Percentiles rank a stretch among this genome's conserved stretches.
phyloP scores from a whole-genome alignment of 2,113 vertebrate species.

The Microcebus griseorufus region DNA sequence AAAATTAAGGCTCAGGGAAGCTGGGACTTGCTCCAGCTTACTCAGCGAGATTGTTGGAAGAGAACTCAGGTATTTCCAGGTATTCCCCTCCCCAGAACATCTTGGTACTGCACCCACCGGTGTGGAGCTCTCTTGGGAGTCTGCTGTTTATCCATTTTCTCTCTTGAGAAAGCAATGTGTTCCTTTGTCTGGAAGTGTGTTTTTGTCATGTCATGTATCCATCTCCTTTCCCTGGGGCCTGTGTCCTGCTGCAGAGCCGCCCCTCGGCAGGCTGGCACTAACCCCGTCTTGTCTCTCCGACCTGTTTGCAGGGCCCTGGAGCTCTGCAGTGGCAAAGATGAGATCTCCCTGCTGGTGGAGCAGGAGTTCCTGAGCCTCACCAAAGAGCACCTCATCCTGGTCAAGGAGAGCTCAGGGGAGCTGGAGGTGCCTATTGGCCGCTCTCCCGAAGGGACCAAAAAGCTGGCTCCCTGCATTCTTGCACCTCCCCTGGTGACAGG shows the following conservation, averaged over 20 bases:
- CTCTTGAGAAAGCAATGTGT: not conserved
- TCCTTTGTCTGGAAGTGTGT: not conserved
- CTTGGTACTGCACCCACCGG: rapidly evolving
- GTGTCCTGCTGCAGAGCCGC: not conserved
- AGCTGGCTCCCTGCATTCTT: not conserved
- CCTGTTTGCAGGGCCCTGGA: conserved; percentile 60
- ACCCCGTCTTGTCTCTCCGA: not conserved
- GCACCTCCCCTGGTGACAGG: not conserved
- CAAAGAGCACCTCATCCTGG: conserved; percentile 73
- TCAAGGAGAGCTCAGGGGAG: conserved; percentile 52
- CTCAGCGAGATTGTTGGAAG: not conserved
- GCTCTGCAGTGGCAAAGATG: conserved; percentile 58
- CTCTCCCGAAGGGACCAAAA: not conserved
- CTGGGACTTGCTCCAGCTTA: not conserved
- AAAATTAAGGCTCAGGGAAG: not conserved
- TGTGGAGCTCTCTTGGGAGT: not conserved
- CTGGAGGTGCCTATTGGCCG: not conserved
- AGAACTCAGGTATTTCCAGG: not conserved
- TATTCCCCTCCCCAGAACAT: not conserved
- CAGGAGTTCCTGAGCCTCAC: conserved; percentile 79
- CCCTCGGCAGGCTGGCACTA: not conserved
- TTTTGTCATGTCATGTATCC: not conserved
- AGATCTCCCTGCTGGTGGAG: conserved; percentile 79
- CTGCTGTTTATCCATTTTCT: not conserved
- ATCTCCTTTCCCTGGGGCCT: not conserved